Base-by-base conservation (phyloP, 1,140 invertebrate species). In the Cotesia vestalis region DNA sequence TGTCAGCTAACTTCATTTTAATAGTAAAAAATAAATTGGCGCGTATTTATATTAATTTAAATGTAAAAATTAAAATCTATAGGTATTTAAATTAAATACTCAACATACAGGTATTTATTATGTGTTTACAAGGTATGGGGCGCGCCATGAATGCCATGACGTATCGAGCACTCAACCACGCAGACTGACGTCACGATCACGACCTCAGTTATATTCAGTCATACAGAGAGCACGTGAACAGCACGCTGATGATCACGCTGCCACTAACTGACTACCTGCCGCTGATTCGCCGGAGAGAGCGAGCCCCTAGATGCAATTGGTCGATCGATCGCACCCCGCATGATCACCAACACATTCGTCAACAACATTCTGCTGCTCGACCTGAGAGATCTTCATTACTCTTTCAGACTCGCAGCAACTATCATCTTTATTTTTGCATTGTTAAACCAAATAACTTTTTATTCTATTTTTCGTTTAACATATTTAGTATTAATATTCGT, bases 151-250 rank as follows among this genome's bases (percentile, higher is more conserved):
- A 78, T 75, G 79, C 72, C 79, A 81, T 84, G 83, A 85, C 83
- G 84, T 86, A 86, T 85, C 81, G 81, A 81, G 77, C 63, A 12
- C 14, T 69, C 38, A 46, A 52, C 75, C 85, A 86, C 84, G 85
- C 85, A 76, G 72, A 52, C 70, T 86, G 85, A 87, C 86, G 86
- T 87, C 86, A 88, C 78, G 81, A 87, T 86, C 86, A 86, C 85
- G 85, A 79, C 76, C 83, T 83, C 77, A 81, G 80, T 80, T 83
- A 87, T 82, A 78, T 82, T 83, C 77, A 81, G 80, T 80, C 85
- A 87, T 82, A 78, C 81, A 53, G 72, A 61, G 83, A 81, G 78
- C 86, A 88, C 86, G 86, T 87, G 86, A 86, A 86, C 84, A 86
- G 76, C 86, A 87, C 84, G 85, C 81, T 51, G 73, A 66, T 81